Evolutionary conservation across 2,888 invertebrate genomes (phyloP), one percentile per base, ranked within the genome.

Genomic region (Drosophila buzzatii): DNA sequence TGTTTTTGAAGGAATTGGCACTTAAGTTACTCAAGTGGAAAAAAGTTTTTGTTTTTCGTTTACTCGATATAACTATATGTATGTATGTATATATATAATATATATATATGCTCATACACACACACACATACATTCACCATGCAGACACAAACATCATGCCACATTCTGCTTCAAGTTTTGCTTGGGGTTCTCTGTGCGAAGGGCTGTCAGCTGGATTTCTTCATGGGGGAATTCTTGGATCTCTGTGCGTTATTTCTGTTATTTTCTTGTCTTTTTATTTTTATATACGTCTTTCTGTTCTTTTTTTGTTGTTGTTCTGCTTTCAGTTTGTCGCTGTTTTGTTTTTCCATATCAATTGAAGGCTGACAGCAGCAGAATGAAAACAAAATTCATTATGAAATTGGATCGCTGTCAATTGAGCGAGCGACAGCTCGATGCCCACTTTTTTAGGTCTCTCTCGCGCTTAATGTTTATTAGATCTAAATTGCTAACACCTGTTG

Each of bases 361-460:
- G 79, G 82, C 81, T 83, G 85, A 82, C 88, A 88, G 84, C 81
- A 68, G 73, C 77, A 79, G 27, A 27, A 81, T 81, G 14, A 82
- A 90, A 41, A 2, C 33, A 9, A 92, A 91, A 90, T 92, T 92
- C 91, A 92, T 92, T 92, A 91, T 91, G 91, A 92, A 92, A 92
- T 92, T 92, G 91, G 92, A 92, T 91, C 90, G 90, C 91, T 90
- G 91, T 92, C 92, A 92, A 91, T 91, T 88, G 86, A 86, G 79
- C 64, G 84, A 84, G 55, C 37, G 62, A 44, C 35, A 39, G 55
- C 39, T 31, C 12, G 14, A 5, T 52, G 47, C 10, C 16, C 52
- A 41, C 7, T 47, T 67, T 23, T 42, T 51, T 20, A 31, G 37
- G 33, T 41, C 55, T 51, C 56, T 51, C 55, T 52, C 35, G 20